phyloP scores from a whole-genome alignment of 2,888 invertebrate genomes.

The Colostygia pectinataria region DNA sequence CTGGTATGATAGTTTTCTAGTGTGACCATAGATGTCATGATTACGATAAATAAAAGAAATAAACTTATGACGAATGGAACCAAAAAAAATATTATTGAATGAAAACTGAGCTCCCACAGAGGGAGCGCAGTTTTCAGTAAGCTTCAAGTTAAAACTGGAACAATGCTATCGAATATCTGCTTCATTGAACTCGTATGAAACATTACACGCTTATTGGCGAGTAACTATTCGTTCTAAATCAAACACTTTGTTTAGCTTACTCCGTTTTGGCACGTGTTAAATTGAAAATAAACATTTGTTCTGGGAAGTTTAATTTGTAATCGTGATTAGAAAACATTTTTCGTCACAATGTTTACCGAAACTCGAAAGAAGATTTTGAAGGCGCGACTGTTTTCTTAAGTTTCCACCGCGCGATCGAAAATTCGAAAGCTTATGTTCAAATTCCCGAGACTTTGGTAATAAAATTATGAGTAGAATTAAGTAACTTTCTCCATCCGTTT shows the following conservation, averaged over 20 bases:
- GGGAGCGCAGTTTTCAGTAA: conserved; percentile 27
- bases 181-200: conserved; percentile 24
- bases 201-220: conserved; percentile 20
- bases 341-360: conserved; percentile 32
- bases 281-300: conserved; percentile 29
- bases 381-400: conserved; percentile 26
- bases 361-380: conserved; percentile 31
- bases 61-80: too few species aligned
- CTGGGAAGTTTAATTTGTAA: conserved; percentile 19
- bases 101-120: too few species aligned
- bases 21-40: too few species aligned
- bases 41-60: too few species aligned
- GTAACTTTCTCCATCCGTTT: conserved; percentile 44
- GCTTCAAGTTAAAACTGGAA: conserved; percentile 27
- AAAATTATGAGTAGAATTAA: conserved; percentile 50
- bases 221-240: conserved; percentile 22
- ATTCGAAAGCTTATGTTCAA: conserved; percentile 31
- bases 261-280: conserved; percentile 15
- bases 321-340: conserved; percentile 23
- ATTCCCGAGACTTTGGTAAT: conserved; percentile 41
- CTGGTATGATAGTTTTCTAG: too few species aligned
- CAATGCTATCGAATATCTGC: conserved; percentile 28
- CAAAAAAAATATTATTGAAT: too few species aligned
- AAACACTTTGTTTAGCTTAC: conserved; percentile 19
- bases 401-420: conserved; percentile 22